Evolutionary conservation across 2,888 invertebrate species (phyloP).

Genomic region (Aphodius sticticus): DNA sequence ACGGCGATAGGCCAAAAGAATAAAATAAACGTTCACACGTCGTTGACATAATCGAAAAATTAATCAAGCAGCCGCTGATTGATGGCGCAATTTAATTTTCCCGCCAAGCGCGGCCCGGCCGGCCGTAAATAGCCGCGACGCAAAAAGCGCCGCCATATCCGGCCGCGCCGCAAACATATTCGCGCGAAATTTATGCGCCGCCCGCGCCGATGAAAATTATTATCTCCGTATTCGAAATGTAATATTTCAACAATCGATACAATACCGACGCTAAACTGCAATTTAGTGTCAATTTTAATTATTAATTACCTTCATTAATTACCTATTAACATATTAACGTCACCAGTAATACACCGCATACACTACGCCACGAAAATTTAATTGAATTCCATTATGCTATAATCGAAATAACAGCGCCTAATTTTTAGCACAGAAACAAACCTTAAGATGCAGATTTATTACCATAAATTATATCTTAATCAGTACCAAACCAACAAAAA

Average conservation of each 20-base stretch:
- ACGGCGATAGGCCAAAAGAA: constrained; percentile 17
- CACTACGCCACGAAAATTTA: constrained; percentile 9
- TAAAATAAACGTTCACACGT: constrained; percentile 25
- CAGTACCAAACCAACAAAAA: background rate
- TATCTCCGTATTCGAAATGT: constrained; percentile 23
- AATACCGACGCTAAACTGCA: constrained; percentile 33
- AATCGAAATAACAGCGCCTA: constrained; percentile 1
- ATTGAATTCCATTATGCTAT: constrained; percentile 22
- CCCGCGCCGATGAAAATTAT: constrained; percentile 22
- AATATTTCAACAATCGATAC: constrained; percentile 27
- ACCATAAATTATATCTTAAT: background rate
- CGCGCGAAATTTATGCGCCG: constrained; percentile 25
- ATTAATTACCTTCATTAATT: constrained; percentile 36
- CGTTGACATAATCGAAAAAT: constrained; percentile 27
- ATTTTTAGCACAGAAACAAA: constrained; percentile 11
- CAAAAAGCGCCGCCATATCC: constrained; percentile 20
- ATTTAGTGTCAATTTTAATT: constrained; percentile 35
- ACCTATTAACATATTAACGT: constrained; percentile 33
- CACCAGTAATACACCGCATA: constrained; percentile 27
- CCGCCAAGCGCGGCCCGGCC: constrained; percentile 1
- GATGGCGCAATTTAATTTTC: constrained; percentile 25
- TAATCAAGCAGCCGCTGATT: constrained; percentile 20
- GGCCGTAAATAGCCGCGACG: constrained; percentile 24
- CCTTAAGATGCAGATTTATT: constrained; percentile 10
- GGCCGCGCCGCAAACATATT: constrained; percentile 20